A percentile compares a stretch with the other conserved stretches of the same genome.
phyloP scores from a whole-genome alignment of 2,888 invertebrate genomes.

The Hypomecis atomaria region DNA sequence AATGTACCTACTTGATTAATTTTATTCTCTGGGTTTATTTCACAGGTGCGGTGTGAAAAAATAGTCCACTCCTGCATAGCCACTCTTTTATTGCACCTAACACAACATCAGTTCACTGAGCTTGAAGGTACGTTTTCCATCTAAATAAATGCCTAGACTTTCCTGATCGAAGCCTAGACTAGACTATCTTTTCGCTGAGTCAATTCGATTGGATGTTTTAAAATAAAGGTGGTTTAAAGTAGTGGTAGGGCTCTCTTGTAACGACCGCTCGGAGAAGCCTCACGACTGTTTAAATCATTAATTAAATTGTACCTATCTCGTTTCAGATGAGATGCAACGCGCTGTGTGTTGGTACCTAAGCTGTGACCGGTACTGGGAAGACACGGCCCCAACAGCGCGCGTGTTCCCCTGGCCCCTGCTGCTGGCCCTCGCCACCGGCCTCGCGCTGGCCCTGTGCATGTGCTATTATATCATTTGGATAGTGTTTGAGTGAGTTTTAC shows the following conservation, averaged over 20 bases:
- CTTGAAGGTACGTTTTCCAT: constrained; percentile 87
- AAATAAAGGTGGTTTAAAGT: no score
- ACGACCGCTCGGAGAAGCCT: background rate
- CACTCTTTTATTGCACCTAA: constrained; percentile 90
- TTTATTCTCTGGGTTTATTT: no score
- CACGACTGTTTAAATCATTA: no score
- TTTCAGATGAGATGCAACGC: constrained; percentile 92
- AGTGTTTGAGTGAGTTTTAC: constrained; percentile 92
- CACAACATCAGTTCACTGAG: constrained; percentile 93
- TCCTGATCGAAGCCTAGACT: no score
- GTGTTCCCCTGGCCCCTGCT: constrained; percentile 92
- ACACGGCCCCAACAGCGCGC: constrained; percentile 89
- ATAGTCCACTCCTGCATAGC: constrained; percentile 93
- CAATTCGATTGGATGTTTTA: no score
- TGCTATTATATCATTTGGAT: constrained; percentile 97
- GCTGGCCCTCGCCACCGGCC: constrained; percentile 91
- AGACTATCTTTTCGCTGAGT: no score
- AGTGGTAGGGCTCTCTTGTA: background rate
- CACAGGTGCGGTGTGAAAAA: constrained; percentile 87
- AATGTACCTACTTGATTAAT: no score
- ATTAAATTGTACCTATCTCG: no score
- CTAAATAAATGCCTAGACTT: no score
- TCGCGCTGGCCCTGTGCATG: constrained; percentile 93
- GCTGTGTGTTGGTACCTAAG: constrained; percentile 96
- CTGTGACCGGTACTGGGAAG: constrained; percentile 97